A percentile compares a stretch with the other conserved stretches of the same genome.
phyloP scores from a whole-genome alignment of 2,113 vertebrate genomes.

The Gymnogyps californianus region DNA sequence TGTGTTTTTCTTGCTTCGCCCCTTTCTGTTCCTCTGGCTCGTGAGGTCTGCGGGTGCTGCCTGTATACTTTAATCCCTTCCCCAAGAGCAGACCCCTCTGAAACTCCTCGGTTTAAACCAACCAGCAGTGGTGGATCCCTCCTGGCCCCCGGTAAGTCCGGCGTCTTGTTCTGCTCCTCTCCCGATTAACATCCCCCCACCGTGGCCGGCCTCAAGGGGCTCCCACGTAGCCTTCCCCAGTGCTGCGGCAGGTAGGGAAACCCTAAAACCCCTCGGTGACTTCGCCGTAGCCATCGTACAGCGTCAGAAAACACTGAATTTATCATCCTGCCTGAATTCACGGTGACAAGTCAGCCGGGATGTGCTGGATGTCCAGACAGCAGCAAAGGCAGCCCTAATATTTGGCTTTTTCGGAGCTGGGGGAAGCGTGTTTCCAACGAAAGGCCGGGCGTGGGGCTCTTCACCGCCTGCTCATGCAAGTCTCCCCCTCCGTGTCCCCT shows the following conservation, averaged over 20 bases:
- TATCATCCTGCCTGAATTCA: background rate
- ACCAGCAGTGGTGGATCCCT: rapidly evolving
- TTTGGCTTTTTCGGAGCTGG: background rate
- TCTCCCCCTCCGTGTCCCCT: background rate
- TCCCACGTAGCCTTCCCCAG: background rate
- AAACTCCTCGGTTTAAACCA: background rate
- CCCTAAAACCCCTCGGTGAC: background rate
- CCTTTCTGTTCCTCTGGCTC: background rate
- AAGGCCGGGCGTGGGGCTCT: background rate
- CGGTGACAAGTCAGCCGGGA: no score
- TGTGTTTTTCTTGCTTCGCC: background rate
- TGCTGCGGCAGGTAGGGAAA: background rate
- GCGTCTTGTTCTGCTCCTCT: rapidly evolving
- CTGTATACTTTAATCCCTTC: background rate
- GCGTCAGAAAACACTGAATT: background rate
- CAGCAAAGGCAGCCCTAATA: background rate
- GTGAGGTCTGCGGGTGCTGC: rapidly evolving
- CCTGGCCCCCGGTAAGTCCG: background rate
- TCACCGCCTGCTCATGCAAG: background rate
- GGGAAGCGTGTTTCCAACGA: background rate
- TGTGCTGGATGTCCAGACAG: background rate
- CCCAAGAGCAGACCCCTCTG: no score
- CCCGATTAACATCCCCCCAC: rapidly evolving
- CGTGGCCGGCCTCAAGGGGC: background rate
- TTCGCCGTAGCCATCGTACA: background rate